Conservation (phyloP, 1,140 invertebrate species). For the Aphelenchoides fujianensis region DNA sequence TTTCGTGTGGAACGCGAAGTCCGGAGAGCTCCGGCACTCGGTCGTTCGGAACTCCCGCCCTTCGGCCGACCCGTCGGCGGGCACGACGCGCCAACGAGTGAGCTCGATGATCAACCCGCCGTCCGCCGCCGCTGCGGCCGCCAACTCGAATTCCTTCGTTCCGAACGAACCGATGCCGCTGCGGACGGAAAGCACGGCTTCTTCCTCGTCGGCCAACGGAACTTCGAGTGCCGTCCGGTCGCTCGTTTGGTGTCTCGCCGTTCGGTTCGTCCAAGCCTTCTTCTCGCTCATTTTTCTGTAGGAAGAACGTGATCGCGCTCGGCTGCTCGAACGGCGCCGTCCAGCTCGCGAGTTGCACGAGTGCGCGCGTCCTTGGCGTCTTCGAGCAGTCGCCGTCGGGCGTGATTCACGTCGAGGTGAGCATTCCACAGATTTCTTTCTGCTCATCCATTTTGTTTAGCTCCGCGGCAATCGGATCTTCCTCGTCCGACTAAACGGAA, state of each 20-base stretch:
- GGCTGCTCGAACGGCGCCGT: constrained; percentile 35
- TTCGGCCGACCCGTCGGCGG: neutral
- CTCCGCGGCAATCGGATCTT: constrained; percentile 10
- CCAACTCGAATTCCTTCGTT: neutral
- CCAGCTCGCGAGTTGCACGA: constrained; percentile 7
- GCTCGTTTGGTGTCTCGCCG: constrained; percentile 34
- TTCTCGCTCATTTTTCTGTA: too few relatives aligned
- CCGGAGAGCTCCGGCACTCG: constrained; percentile 29
- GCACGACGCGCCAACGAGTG: neutral
- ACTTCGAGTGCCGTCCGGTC: constrained; percentile 19
- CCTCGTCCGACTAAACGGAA: constrained; percentile 20
- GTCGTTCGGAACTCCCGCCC: too few relatives aligned
- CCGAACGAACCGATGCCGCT: constrained; percentile 6
- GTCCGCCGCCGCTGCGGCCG: neutral
- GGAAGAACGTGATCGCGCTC: constrained; percentile 22
- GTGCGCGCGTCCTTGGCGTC: neutral
- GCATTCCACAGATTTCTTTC: neutral
- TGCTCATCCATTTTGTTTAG: too few relatives aligned
- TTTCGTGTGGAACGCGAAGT: constrained; percentile 30
- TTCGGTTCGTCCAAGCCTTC: too few relatives aligned
- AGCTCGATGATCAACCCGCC: too few relatives aligned
- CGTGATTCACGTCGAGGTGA: constrained; percentile 21
- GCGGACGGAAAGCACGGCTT: neutral
- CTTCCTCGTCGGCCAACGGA: neutral
- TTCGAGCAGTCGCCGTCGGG: constrained; percentile 5